Base-by-base conservation (phyloP, 1,140 invertebrate species). In the Trichogramma pretiosum region DNA sequence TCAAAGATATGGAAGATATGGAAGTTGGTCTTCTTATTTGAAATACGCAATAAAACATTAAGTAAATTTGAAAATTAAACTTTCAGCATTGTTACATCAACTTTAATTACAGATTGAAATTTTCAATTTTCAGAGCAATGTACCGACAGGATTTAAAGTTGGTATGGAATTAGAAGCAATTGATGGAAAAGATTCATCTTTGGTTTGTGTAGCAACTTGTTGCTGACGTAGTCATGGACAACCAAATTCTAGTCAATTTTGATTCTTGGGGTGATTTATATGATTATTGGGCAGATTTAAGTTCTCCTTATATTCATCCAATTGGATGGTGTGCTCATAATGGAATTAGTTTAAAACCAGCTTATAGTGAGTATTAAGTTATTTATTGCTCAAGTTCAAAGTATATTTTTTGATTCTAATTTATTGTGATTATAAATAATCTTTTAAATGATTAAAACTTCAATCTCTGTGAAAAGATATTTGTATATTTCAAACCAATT, bases 151-250 rank as follows among this genome's bases (percentile, higher is more conserved):
- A 14, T 93, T 94, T 64, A 76, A 83, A 32, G 73, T 88, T 41
- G 91, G 90, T 24, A 91, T 91, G 89, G 96, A 96, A 70, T 67
- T 98, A 19, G 94, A 98, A 73, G 93, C 93, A 8, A 88, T 95
- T 34, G 93, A 98, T 69, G 80, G 85, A 26, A 92, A 91, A 62
- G 91, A 95, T 68, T 83, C 84, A 8, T 80, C 79, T 1, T 65
- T 87, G 28, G 81, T 93, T 18, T 92, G 92, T 62, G 91, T 93
- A n/a, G 90, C 92, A 2, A 87, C 85, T 19, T n/a, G n/a, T n/a
- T n/a, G 80, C 94, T 10, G 78, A 81, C 34, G 88, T 90, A 61
- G 79, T 91, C 44, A 77, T 94, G 69, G 85, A 89, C 55, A 82
- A 84, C 55, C 74, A 90, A 23, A 80, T 97, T 58, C 79, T 93